Conservation (phyloP, 2,888 invertebrate species). For the Folsomia candida region DNA sequence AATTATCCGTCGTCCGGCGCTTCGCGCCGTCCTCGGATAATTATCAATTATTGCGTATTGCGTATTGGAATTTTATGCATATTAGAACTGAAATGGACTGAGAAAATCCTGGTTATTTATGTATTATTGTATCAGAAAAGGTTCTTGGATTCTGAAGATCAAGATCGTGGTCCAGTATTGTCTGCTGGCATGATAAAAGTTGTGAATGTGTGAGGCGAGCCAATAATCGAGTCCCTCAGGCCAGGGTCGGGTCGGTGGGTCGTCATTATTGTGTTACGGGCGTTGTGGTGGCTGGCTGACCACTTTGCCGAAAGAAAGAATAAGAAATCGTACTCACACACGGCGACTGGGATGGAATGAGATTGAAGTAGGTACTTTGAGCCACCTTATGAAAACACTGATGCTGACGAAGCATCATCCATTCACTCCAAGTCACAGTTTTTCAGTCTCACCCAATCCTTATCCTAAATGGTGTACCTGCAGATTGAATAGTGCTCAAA, state of each 20-base stretch:
- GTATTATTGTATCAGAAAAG: no score
- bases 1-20: background rate
- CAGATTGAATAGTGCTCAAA: background rate
- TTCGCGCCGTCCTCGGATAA: background rate
- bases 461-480: background rate
- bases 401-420: background rate
- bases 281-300: slow-evolving; percentile 33
- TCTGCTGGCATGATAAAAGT: background rate
- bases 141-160: no score
- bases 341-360: background rate
- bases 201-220: background rate
- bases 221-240: slow-evolving; percentile 17
- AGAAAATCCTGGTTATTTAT: no score
- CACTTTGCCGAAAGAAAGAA: slow-evolving; percentile 39
- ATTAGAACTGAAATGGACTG: background rate
- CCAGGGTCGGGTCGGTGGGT: slow-evolving; percentile 49
- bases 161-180: no score
- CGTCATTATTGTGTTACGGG: slow-evolving; percentile 47
- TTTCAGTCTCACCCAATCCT: background rate
- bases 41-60: background rate
- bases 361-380: background rate
- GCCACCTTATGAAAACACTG: background rate
- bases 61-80: background rate
- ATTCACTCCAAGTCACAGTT: background rate
- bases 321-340: background rate